Percentiles rank a stretch among this genome's conserved stretches.
Evolutionary conservation across 2,797 vertebrate species (phyloP).

Genomic region (Limnodromus scolopaceus): DNA sequence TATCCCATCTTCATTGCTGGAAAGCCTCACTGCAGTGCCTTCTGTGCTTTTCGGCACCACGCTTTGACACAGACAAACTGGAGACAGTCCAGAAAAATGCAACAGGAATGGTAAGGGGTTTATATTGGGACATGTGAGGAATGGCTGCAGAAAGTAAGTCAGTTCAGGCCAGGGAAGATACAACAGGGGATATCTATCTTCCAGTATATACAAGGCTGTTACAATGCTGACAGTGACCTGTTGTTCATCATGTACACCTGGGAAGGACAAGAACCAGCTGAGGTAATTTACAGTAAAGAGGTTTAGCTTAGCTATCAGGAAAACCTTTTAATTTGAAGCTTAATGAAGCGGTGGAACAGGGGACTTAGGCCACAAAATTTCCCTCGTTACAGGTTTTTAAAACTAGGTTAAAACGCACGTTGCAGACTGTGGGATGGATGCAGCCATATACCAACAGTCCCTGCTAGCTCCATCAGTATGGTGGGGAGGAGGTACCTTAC

Average conservation of each 20-base stretch:
- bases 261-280: neutral
- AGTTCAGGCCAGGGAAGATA: neutral
- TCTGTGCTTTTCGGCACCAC: neutral
- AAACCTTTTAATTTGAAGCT: neutral
- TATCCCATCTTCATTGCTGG: accelerated
- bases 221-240: neutral
- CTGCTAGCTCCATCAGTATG: accelerated
- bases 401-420: neutral
- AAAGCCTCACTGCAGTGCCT: neutral
- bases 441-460: neutral
- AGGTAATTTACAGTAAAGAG: neutral
- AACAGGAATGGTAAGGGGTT: neutral
- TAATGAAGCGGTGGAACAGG: neutral
- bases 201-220: neutral
- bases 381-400: neutral
- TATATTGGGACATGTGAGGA: neutral
- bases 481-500: neutral
- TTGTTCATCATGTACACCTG: neutral
- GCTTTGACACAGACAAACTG: neutral
- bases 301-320: neutral
- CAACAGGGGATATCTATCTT: neutral
- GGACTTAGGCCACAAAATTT: neutral
- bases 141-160: neutral
- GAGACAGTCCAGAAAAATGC: neutral
- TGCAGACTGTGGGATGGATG: neutral